Evolutionary conservation across 2,888 invertebrate species (phyloP).

Genomic region (Brassicogethes aeneus): DNA sequence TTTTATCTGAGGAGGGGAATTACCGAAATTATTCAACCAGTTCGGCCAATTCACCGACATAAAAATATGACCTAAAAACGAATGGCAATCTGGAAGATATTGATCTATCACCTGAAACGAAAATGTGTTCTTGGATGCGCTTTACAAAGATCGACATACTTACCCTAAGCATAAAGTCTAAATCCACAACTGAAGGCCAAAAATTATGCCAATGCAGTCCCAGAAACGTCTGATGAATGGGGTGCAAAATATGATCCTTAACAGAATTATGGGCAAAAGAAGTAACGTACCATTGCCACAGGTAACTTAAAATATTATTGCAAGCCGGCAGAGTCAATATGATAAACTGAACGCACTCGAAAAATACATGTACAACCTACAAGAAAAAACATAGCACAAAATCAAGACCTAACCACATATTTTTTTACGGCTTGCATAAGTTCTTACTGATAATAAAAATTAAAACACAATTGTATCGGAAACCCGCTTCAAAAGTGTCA

Average conservation of each 20-base stretch:
- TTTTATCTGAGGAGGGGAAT: constrained; percentile 37
- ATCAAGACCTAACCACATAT: too few species aligned
- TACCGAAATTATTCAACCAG: constrained; percentile 48
- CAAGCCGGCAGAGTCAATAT: constrained; percentile 55
- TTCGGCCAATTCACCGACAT: constrained; percentile 56
- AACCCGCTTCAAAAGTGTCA: too few species aligned
- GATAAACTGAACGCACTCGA: constrained; percentile 55
- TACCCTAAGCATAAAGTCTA: constrained; percentile 62
- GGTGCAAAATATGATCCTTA: constrained; percentile 54
- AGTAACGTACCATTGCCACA: constrained; percentile 63
- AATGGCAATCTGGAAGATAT: constrained; percentile 60
- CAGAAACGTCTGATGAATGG: constrained; percentile 56
- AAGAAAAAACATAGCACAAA: background rate
- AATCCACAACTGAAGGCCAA: constrained; percentile 54
- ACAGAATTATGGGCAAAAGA: constrained; percentile 55
- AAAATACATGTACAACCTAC: constrained; percentile 47
- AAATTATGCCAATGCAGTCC: constrained; percentile 65
- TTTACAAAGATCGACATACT: constrained; percentile 2
- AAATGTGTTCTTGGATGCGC: background rate
- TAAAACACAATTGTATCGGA: too few species aligned
- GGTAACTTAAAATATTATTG: constrained; percentile 48
- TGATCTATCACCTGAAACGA: constrained; percentile 47
- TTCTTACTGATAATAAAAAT: background rate
- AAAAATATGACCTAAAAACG: constrained; percentile 62
- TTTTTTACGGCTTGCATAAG: too few species aligned